Evolutionary conservation across 1,140 invertebrate species (phyloP).

Genomic region (Aphelenchoides besseyi): DNA sequence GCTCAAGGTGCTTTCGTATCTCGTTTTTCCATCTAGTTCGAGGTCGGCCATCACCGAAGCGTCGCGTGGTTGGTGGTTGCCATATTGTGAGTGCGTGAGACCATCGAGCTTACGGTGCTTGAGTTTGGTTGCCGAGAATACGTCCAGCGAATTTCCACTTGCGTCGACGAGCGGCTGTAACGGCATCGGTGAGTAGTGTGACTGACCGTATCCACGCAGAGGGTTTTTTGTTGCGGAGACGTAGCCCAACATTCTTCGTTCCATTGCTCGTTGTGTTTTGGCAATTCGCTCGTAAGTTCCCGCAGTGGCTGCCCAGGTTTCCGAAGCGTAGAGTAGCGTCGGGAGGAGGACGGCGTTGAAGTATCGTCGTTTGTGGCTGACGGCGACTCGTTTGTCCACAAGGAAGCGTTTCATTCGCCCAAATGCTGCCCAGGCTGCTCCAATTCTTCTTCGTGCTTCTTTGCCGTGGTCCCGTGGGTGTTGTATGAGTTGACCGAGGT

Average conservation of each 20-base stretch:
- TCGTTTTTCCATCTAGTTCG: constrained; percentile 2
- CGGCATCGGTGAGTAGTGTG: background rate
- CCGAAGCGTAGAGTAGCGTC: constrained; percentile 11
- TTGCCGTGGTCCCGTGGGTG: background rate
- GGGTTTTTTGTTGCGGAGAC: constrained; percentile 1
- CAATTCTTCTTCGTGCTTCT: constrained; percentile 6
- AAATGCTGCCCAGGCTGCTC: background rate
- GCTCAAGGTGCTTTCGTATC: constrained; percentile 1
- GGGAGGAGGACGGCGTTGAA: constrained; percentile 7
- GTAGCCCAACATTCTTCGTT: constrained; percentile 20
- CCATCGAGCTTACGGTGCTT: background rate
- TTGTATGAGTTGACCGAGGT: constrained; percentile 8
- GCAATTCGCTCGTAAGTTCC: background rate
- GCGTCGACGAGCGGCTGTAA: background rate
- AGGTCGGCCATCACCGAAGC: background rate
- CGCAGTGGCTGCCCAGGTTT: constrained; percentile 18
- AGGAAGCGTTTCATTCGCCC: constrained; percentile 2
- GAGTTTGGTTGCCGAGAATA: background rate
- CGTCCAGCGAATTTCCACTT: background rate
- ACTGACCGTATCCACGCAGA: background rate
- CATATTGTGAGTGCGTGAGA: background rate
- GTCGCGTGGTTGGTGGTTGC: background rate
- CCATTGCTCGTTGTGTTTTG: constrained; percentile 2
- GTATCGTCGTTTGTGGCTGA: constrained; percentile 3
- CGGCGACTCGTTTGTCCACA: background rate